These are phyloP conservation scores for Temnothorax unifasciatus DNA, from an alignment of 2,888 invertebrate species.

Conservation along the genomic window DNA sequence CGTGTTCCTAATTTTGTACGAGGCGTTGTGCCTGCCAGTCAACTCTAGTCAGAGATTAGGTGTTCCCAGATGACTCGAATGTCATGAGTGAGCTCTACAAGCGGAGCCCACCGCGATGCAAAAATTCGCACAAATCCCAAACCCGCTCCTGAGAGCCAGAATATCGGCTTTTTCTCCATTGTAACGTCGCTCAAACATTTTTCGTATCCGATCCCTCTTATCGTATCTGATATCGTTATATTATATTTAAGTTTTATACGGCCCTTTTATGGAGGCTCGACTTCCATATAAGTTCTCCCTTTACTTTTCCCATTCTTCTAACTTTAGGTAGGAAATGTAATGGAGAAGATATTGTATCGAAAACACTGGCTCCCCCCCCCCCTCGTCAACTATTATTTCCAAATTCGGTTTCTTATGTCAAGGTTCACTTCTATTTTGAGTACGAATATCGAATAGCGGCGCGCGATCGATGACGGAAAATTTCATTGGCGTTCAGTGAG, in stretches of 20 bases:
- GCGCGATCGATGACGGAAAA: constrained; percentile 23
- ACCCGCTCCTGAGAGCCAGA: not conserved
- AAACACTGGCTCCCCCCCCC: not conserved
- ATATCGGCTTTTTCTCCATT: not conserved
- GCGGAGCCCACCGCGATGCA: not conserved
- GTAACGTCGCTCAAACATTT: not conserved
- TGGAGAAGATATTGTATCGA: not conserved
- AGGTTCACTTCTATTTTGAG: constrained; percentile 19
- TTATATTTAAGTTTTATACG: constrained; percentile 1
- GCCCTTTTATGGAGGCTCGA: not conserved
- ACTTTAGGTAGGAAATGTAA: not conserved
- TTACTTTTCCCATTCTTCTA: not conserved
- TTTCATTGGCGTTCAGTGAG: constrained; percentile 16
- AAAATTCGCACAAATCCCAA: constrained; percentile 6
- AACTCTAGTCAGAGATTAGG: constrained; percentile 21
- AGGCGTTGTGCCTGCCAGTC: not conserved
- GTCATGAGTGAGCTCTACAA: not conserved
- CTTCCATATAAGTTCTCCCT: not conserved
- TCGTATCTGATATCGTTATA: constrained; percentile 3
- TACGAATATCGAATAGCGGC: constrained; percentile 1
- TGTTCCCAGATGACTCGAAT: not conserved
- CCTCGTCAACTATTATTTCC: not conserved
- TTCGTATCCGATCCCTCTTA: not conserved
- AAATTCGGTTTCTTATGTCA: constrained; percentile 42
- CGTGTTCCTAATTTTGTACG: constrained; percentile 6